Conservation (phyloP, 2,888 invertebrate genomes). For the Epsilonema sp. region DNA sequence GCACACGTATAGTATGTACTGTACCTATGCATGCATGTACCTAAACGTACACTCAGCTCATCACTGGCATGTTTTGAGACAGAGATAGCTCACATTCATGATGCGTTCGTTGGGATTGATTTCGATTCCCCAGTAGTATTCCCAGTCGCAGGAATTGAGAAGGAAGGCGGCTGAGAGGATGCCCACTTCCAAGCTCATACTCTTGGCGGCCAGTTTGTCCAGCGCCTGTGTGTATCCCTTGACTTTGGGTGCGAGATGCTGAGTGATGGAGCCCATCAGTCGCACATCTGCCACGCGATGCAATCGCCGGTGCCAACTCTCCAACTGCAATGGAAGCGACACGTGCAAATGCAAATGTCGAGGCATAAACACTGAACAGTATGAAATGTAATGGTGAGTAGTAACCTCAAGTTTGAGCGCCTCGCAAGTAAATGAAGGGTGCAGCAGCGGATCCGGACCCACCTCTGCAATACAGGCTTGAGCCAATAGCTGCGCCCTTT, state of each 20-base stretch:
- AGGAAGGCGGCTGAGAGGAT: not conserved
- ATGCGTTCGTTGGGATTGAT: not conserved
- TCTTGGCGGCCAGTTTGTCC: not conserved
- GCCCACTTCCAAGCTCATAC: not conserved
- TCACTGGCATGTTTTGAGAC: no score
- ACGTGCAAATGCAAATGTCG: no score
- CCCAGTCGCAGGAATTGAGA: not conserved
- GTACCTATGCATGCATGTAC: no score
- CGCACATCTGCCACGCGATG: not conserved
- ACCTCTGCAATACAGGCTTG: no score
- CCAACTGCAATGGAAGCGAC: not conserved
- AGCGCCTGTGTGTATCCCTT: not conserved
- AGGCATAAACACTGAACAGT: no score
- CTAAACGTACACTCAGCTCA: no score
- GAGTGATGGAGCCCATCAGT: not conserved
- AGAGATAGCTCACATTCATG: not conserved
- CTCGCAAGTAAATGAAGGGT: no score
- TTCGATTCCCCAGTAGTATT: not conserved
- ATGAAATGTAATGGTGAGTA: no score
- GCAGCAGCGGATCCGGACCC: no score
- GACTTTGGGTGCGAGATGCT: not conserved
- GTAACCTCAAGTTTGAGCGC: not conserved
- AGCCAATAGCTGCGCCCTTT: no score
- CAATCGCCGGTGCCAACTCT: not conserved
- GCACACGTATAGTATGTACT: no score